phyloP scores from a whole-genome alignment of 1,140 invertebrate species.

The Lepidurus couesii region DNA sequence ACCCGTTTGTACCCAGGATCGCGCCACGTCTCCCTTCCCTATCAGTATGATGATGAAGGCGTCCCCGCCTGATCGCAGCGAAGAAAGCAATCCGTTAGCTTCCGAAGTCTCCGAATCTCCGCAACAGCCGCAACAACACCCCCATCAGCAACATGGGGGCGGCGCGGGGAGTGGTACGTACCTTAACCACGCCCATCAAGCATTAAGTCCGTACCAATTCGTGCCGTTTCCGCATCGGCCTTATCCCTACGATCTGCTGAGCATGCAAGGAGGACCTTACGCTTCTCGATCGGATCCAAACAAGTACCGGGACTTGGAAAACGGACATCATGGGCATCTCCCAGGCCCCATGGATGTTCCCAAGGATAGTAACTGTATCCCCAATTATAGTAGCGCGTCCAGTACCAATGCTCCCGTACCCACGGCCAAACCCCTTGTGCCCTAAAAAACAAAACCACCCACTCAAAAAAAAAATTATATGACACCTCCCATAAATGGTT shows the following conservation, averaged over 20 bases:
- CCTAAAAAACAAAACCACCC: conserved; percentile 15
- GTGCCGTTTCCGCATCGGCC: conserved; percentile 33
- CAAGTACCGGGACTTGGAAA: conserved; percentile 14
- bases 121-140: conserved; percentile 31
- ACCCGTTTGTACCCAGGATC: conserved; percentile 32
- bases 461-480: conserved; percentile 16
- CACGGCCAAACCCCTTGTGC: conserved; percentile 20
- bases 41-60: conserved; percentile 33
- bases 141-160: conserved; percentile 24
- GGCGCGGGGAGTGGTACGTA: conserved; percentile 18
- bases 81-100: conserved; percentile 29
- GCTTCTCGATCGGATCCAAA: conserved; percentile 4
- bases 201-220: conserved; percentile 32
- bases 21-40: conserved; percentile 33
- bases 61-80: conserved; percentile 31
- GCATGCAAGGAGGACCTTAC: conserved; percentile 20
- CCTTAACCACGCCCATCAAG: conserved; percentile 23
- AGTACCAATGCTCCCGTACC: conserved; percentile 20
- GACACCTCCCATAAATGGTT: background rate
- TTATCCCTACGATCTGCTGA: conserved; percentile 33
- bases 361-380: conserved; percentile 15
- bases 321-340: background rate
- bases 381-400: background rate
- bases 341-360: background rate
- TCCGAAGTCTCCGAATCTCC: conserved; percentile 28